These are phyloP conservation scores for Aquatica leii DNA, from an alignment of 2,888 invertebrate genomes.

Conservation along the genomic window DNA sequence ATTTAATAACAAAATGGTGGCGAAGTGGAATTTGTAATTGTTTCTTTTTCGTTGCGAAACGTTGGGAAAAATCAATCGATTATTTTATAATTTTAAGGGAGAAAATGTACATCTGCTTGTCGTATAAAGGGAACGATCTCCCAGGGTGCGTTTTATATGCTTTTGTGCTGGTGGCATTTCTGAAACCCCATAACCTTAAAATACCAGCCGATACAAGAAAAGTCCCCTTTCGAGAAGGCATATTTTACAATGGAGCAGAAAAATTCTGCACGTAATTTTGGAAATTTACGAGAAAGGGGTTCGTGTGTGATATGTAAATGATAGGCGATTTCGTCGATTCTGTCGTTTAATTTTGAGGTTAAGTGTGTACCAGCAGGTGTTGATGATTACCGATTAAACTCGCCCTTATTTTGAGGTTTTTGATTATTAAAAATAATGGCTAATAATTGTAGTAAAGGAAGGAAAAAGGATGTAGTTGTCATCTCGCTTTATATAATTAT, in stretches of 20 bases:
- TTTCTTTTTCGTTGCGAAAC: neutral
- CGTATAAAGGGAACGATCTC: conserved; percentile 21
- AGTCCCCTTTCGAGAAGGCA: conserved; percentile 12
- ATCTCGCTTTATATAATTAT: neutral
- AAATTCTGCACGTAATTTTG: neutral
- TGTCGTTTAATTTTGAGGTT: conserved; percentile 24
- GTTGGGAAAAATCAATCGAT: neutral
- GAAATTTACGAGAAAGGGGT: neutral
- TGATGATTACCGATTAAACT: conserved; percentile 34
- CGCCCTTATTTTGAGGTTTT: conserved; percentile 15
- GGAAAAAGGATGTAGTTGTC: neutral
- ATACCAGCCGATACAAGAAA: conserved; percentile 14
- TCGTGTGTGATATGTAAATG: conserved; percentile 16
- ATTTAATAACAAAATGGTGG: conserved; percentile 5
- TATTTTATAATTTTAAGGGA: conserved; percentile 25
- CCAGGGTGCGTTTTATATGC: conserved; percentile 22
- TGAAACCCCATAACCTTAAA: conserved; percentile 15
- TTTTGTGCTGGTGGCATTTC: conserved; percentile 16
- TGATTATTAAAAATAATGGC: conserved; percentile 17
- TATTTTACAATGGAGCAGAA: conserved; percentile 12
- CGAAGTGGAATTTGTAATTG: conserved; percentile 4
- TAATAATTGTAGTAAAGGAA: neutral
- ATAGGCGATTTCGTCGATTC: conserved; percentile 6
- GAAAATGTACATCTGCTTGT: conserved; percentile 23
- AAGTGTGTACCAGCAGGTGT: conserved; percentile 29